A percentile compares a stretch with the other conserved stretches of the same genome.
Evolutionary conservation across 1,140 invertebrate species (phyloP).

Genomic region (Zophobas morio): DNA sequence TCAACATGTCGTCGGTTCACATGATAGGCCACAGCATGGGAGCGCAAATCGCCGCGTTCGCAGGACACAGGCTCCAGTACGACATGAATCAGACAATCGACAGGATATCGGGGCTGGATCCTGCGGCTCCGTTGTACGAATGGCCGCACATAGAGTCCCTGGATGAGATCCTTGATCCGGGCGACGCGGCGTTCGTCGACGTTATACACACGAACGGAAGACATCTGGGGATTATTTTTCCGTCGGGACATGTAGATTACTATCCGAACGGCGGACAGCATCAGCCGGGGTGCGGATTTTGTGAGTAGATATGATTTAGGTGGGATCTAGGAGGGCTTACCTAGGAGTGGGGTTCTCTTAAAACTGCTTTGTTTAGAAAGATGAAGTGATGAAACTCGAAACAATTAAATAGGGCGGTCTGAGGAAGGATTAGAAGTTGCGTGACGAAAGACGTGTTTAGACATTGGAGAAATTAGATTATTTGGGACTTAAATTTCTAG

Average conservation of each 20-base stretch:
- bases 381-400: not conserved
- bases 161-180: constrained; percentile 62
- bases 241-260: constrained; percentile 67
- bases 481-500: too few relatives aligned
- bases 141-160: constrained; percentile 57
- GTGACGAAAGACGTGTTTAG: too few relatives aligned
- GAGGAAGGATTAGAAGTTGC: too few relatives aligned
- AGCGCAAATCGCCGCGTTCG: constrained; percentile 64
- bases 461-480: too few relatives aligned
- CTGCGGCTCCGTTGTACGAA: constrained; percentile 58
- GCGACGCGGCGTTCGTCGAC: constrained; percentile 69
- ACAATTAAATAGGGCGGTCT: too few relatives aligned
- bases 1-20: constrained; percentile 57
- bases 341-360: not conserved
- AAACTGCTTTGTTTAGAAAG: not conserved
- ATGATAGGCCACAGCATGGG: constrained; percentile 66
- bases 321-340: constrained; percentile 1
- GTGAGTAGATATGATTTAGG: constrained; percentile 51
- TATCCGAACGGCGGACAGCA: constrained; percentile 65
- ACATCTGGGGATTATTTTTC: constrained; percentile 66
- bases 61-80: constrained; percentile 58
- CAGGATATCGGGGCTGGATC: constrained; percentile 64
- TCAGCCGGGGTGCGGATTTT: constrained; percentile 58
- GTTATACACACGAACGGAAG: constrained; percentile 70
- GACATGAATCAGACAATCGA: constrained; percentile 49